Conservation (phyloP, 2,888 invertebrate species). For the Campaea margaritaria region DNA sequence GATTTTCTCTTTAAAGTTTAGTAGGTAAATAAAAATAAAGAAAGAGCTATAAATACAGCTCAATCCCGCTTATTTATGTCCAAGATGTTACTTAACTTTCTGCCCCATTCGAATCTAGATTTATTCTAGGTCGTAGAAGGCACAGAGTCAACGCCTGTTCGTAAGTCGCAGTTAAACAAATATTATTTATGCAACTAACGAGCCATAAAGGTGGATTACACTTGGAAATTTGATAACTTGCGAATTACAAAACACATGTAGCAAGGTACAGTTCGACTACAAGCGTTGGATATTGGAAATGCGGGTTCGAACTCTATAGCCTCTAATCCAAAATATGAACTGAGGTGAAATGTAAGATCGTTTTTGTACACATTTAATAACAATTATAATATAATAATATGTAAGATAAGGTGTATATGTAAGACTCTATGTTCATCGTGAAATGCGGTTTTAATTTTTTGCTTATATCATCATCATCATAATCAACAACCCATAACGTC, state of each 20-base stretch:
- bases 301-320: no score
- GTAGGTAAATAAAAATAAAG: no score
- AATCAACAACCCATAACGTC: no score
- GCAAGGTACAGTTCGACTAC: slow-evolving; percentile 4
- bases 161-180: slow-evolving; percentile 38
- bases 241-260: slow-evolving; percentile 16
- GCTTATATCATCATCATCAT: no score
- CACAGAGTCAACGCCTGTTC: slow-evolving; percentile 17
- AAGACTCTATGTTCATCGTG: no score
- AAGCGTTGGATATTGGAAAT: slow-evolving; percentile 3
- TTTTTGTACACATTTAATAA: no score
- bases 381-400: no score
- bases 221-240: slow-evolving; percentile 29
- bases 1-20: no score
- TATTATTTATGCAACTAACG: slow-evolving; percentile 33
- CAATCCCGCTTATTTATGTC: neutral
- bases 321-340: no score
- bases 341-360: no score
- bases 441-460: no score
- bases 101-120: neutral
- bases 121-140: slow-evolving; percentile 19
- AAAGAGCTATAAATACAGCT: neutral
- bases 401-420: no score
- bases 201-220: slow-evolving; percentile 28
- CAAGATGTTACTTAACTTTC: neutral